Conservation (phyloP, 2,888 invertebrate species). For the Raillietiella orientalis region DNA sequence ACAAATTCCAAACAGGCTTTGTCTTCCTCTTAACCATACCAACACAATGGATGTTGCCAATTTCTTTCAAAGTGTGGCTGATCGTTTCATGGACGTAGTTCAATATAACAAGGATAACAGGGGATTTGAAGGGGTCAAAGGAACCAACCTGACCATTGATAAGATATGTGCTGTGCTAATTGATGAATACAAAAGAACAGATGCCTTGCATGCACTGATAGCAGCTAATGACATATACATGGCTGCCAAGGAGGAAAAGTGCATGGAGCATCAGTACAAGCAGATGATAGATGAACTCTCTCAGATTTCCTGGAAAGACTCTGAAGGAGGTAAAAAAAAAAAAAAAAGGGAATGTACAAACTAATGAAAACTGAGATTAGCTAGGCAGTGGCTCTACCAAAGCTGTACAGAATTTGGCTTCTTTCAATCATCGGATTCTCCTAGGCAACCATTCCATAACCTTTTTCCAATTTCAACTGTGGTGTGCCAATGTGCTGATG, state of each 20-base stretch:
- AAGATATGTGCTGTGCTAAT: slow-evolving; percentile 40
- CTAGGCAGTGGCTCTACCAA: slow-evolving; percentile 72
- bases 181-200: slow-evolving; percentile 19
- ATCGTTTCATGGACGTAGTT: slow-evolving; percentile 61
- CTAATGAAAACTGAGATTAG: too few relatives aligned
- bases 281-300: slow-evolving; percentile 33
- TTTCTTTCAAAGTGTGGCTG: slow-evolving; percentile 45
- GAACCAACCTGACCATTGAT: slow-evolving; percentile 40
- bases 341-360: too few relatives aligned
- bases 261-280: slow-evolving; percentile 48
- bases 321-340: slow-evolving; percentile 23
- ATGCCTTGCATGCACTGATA: slow-evolving; percentile 36
- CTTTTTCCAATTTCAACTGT: slow-evolving; percentile 42
- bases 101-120: slow-evolving; percentile 85
- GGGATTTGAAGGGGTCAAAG: slow-evolving; percentile 21
- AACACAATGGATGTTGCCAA: slow-evolving; percentile 37
- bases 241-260: slow-evolving; percentile 27
- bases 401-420: slow-evolving; percentile 89
- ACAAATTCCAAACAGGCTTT: too few relatives aligned
- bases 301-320: slow-evolving; percentile 27
- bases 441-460: slow-evolving; percentile 34
- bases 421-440: slow-evolving; percentile 45
- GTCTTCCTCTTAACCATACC: too few relatives aligned
- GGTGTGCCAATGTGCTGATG: slow-evolving; percentile 41
- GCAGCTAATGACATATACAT: slow-evolving; percentile 34